These are phyloP conservation scores for Meteorus cinctellus DNA, from an alignment of 2,888 invertebrate species.

Conservation along the genomic window DNA sequence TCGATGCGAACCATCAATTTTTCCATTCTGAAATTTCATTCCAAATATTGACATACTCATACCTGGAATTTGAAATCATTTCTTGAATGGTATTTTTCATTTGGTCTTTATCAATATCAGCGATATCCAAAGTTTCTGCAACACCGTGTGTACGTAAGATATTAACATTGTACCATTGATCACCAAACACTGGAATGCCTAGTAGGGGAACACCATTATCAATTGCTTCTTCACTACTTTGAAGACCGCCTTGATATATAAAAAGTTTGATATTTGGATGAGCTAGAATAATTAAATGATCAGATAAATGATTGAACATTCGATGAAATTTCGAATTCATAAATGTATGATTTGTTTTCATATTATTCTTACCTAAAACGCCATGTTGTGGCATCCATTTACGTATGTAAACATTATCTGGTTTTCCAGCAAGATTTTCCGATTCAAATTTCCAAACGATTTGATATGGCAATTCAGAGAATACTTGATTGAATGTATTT, in stretches of 20 bases:
- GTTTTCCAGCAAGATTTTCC: constrained; percentile 35
- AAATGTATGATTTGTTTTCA: background rate
- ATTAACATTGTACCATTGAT: constrained; percentile 53
- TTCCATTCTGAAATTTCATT: no score
- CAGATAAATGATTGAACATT: background rate
- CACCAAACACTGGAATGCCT: constrained; percentile 56
- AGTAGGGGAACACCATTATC: constrained; percentile 56
- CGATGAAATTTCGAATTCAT: background rate
- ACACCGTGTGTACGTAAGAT: constrained; percentile 50
- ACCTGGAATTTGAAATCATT: constrained; percentile 52
- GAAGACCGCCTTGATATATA: constrained; percentile 60
- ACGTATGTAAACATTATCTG: constrained; percentile 49
- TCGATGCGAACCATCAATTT: no score
- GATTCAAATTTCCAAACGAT: constrained; percentile 57
- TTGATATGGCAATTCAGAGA: constrained; percentile 53
- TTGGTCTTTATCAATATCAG: constrained; percentile 35
- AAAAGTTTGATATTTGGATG: constrained; percentile 60
- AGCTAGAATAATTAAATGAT: constrained; percentile 43
- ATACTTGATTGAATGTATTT: constrained; percentile 47
- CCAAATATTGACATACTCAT: background rate
- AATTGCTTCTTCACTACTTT: constrained; percentile 60
- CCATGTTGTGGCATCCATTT: constrained; percentile 58
- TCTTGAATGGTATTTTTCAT: constrained; percentile 47
- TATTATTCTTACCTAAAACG: constrained; percentile 50
- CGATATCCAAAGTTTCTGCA: constrained; percentile 47